phyloP scores from a whole-genome alignment of 1,140 invertebrate genomes.

The Calliopsis andreniformis region DNA sequence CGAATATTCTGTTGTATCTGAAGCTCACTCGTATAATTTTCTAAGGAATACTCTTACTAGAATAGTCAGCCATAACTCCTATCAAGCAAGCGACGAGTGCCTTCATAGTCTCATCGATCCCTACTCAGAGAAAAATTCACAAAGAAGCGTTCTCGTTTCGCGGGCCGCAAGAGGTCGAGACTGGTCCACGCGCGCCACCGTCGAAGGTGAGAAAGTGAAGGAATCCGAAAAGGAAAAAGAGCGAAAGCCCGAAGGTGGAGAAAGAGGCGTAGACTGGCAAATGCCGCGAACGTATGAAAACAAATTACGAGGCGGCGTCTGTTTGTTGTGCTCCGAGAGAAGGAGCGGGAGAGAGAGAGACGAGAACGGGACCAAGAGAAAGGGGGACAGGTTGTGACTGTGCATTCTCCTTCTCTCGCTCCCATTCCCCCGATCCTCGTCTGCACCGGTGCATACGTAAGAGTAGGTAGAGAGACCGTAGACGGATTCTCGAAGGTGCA shows the following conservation, averaged over 20 bases:
- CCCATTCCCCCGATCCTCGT: constrained; percentile 41
- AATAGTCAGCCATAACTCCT: no score
- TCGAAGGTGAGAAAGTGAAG: constrained; percentile 46
- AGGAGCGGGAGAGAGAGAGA: constrained; percentile 21
- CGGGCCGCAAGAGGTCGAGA: neutral
- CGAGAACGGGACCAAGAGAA: neutral
- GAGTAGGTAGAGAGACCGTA: constrained; percentile 59
- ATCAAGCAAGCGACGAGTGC: no score
- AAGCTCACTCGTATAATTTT: no score
- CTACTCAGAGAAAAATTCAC: neutral
- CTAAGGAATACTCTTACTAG: no score
- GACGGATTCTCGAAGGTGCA: constrained; percentile 71
- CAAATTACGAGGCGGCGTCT: constrained; percentile 80
- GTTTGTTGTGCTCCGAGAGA: constrained; percentile 74
- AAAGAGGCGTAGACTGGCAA: constrained; percentile 74
- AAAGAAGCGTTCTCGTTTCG: neutral
- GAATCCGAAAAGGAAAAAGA: constrained; percentile 45
- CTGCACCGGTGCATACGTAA: constrained; percentile 58
- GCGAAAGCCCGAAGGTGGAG: constrained; percentile 47
- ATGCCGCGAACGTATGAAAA: constrained; percentile 79
- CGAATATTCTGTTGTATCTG: no score
- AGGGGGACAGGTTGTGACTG: constrained; percentile 5
- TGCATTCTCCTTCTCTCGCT: constrained; percentile 47
- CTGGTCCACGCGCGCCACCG: constrained; percentile 14
- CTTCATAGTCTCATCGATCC: neutral